Percentiles rank a stretch among this genome's conserved stretches.
Evolutionary conservation across 2,797 vertebrate genomes (phyloP).

Genomic region (Thalassophryne amazonica): DNA sequence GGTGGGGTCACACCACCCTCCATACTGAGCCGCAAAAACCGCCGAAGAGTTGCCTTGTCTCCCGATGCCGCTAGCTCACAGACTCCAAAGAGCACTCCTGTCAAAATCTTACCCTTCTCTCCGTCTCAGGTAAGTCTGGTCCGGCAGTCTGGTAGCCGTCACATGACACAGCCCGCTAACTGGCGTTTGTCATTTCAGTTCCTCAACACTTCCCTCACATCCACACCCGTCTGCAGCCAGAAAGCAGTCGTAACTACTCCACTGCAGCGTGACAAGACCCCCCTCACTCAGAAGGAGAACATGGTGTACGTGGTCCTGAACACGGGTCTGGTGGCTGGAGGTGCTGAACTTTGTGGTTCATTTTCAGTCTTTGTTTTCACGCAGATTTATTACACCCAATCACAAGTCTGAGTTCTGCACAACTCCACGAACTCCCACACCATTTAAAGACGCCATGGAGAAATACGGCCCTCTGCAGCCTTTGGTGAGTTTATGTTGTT

Average conservation of each 20-base stretch:
- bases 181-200: conserved; percentile 76
- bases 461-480: conserved; percentile 91
- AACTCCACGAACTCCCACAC: conserved; percentile 91
- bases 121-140: conserved; percentile 88
- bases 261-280: conserved; percentile 94
- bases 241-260: conserved; percentile 94
- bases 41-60: conserved; percentile 85
- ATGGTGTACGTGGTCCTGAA: conserved; percentile 76
- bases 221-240: conserved; percentile 96
- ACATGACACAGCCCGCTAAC: background rate
- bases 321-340: background rate
- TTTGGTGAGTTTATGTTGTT: conserved; percentile 76
- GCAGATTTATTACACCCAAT: conserved; percentile 93
- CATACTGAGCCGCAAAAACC: conserved; percentile 82
- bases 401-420: conserved; percentile 87
- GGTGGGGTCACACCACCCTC: conserved; percentile 85
- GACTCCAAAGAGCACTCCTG: conserved; percentile 95
- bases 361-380: background rate
- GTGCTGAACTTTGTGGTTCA: background rate
- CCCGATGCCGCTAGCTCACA: conserved; percentile 87
- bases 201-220: conserved; percentile 93
- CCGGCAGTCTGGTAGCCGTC: background rate
- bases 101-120: conserved; percentile 95
- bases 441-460: conserved; percentile 96
- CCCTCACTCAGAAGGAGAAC: conserved; percentile 88